Evolutionary conservation across 2,797 vertebrate genomes (phyloP).

Genomic region (Acipenser ruthenus): DNA sequence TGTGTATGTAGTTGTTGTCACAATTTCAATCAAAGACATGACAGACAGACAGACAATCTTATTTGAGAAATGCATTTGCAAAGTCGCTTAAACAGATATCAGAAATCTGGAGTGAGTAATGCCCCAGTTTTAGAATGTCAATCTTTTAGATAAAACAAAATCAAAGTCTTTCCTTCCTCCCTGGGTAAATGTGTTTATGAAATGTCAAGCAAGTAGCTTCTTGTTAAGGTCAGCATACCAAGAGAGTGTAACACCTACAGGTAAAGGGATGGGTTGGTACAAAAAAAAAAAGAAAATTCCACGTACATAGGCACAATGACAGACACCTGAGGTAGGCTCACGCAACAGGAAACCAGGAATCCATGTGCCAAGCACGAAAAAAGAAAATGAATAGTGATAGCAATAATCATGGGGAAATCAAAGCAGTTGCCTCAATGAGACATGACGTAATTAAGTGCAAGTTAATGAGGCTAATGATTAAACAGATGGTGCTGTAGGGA

Average conservation of each 20-base stretch:
- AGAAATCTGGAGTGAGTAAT: too few relatives aligned
- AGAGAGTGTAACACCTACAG: not conserved
- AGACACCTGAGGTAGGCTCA: not conserved
- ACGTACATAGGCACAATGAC: too few relatives aligned
- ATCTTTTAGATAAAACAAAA: not conserved
- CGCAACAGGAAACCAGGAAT: conserved; percentile 20
- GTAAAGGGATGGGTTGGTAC: not conserved
- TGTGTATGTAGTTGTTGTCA: too few relatives aligned
- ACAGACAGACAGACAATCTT: too few relatives aligned
- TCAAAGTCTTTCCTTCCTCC: not conserved
- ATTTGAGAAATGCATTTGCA: not conserved
- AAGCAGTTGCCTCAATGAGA: conserved; percentile 51
- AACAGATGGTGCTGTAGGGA: conserved; percentile 62
- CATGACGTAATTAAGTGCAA: conserved; percentile 61
- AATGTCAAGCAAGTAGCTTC: not conserved
- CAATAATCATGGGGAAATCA: not conserved
- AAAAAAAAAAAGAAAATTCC: conserved; percentile 11
- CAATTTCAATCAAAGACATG: too few relatives aligned
- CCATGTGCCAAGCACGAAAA: not conserved
- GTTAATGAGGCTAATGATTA: conserved; percentile 65
- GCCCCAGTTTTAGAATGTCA: too few relatives aligned
- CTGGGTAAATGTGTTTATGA: not conserved
- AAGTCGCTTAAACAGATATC: not conserved
- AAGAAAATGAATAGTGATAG: not conserved
- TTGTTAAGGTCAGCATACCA: not conserved